A percentile compares a stretch with the other conserved stretches of the same genome.
phyloP scores from a whole-genome alignment of 2,888 invertebrate species.

The Byasa hedistus region DNA sequence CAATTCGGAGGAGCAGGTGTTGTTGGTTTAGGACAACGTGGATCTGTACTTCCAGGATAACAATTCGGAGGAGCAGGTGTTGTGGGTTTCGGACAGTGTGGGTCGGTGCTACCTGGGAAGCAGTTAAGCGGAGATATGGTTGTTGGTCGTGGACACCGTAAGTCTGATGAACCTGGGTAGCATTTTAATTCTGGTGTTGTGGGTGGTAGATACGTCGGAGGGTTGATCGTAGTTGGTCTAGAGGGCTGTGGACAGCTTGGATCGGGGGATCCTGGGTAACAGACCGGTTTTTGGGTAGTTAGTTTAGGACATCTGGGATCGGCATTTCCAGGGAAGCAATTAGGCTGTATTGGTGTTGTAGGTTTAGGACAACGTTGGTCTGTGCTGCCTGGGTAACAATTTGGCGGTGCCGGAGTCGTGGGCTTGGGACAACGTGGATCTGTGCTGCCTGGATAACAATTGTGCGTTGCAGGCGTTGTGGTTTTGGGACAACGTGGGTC shows the following conservation, averaged over 20 bases:
- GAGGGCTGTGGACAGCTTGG: constrained; percentile 48
- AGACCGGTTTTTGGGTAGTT: constrained; percentile 40
- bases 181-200: constrained; percentile 37
- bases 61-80: constrained; percentile 40
- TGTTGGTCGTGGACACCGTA: constrained; percentile 39
- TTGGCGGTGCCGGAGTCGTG: constrained; percentile 37
- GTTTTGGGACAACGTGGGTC: neutral
- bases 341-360: no score
- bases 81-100: constrained; percentile 41
- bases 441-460: constrained; percentile 40
- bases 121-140: constrained; percentile 43
- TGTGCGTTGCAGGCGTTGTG: constrained; percentile 38
- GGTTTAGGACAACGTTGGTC: no score
- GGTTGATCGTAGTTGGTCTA: constrained; percentile 40
- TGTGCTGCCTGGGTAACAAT: no score
- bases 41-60: constrained; percentile 47
- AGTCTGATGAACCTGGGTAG: constrained; percentile 35
- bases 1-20: constrained; percentile 44
- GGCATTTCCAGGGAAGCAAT: constrained; percentile 34
- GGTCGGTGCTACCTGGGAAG: constrained; percentile 40
- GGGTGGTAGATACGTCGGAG: constrained; percentile 41
- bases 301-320: constrained; percentile 43
- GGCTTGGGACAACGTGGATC: constrained; percentile 41
- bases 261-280: constrained; percentile 40
- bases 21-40: constrained; percentile 46